Base-by-base conservation (phyloP, 2,797 vertebrate genomes). In the Neostethus bicornis region DNA sequence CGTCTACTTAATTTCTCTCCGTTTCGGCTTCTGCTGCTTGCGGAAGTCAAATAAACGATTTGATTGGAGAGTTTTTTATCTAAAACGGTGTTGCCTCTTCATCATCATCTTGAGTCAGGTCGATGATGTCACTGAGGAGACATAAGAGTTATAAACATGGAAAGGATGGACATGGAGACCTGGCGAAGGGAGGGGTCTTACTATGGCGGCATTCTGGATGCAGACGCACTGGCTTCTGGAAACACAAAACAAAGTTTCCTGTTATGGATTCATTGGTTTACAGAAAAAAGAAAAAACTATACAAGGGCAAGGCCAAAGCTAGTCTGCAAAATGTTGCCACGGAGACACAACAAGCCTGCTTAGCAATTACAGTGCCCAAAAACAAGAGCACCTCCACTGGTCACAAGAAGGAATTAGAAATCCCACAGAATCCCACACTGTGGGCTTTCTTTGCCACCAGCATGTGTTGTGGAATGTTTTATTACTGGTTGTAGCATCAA, bases 11-110 rank as follows among this genome's bases (percentile, higher is more conserved):
- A n/a, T n/a, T n/a, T n/a, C n/a, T 69, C 81, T 83, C 16, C 79
- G 85, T 54, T 77, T 75, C 1, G 59, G 62, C 57, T 66, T 84
- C 63, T 61, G 34, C 3, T 72, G 89, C 0, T 85, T 91, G 44
- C 89, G 91, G 26, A 89, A 94, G 86, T 95, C 93, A 42, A 93
- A 92, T 73, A 64, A 91, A 80, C 7, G 93, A 81, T 53, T 89
- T 88, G 24, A 88, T 91, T 20, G 93, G 89, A 46, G 92, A 94
- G 58, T 84, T 29, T 6, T 77, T 80, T 29, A 90, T 61, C 53
- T 34, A 25, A 2, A 84, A 55, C 0, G 12, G 31, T n/a, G 20
- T 14, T 5, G 59, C 35, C 0, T 31, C 58, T 2, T 56, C 75
- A 0, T 72, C 70, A 0, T 82, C 75, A 0, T 80, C 72, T 0